Base-by-base conservation (phyloP, 2,113 vertebrate species). In the Labeo rohita region DNA sequence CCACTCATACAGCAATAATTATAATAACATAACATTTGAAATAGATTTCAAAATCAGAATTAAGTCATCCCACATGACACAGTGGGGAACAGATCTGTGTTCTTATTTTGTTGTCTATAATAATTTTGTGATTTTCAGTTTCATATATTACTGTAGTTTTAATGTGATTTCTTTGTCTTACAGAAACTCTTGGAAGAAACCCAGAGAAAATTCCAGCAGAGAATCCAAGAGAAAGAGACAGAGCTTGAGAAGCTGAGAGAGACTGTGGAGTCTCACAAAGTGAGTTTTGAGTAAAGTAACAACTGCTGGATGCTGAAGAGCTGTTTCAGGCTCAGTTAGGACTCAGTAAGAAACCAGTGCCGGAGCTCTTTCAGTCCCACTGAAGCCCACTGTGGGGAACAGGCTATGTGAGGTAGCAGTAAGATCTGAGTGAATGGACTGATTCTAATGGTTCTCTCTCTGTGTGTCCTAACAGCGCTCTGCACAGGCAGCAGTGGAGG, bases 401-500 rank as follows among this genome's bases (percentile, higher is more conserved):
- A 59, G 56, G 2, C 56, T 59, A 7, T 59, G 56, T 59, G 56
- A 50, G 12, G 50, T 3, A 15, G 12, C 50, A 52, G 50, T 52
- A 52, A 52, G 50, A 52, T 12, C 12, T 52, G 50, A 52, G 50
- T 52, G 12, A 52, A 52, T 13, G 54, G 6, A 56, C 54, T 56
- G 16, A 56, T 56, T 56, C 16, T 56, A 16, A 39, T 43, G 66
- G 8, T 8, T 70, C 15, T 70, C 34, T 39, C 36, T 70, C 15
- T 70, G 34, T 70, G 66, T 70, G 66, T 28, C 47, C 84, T 56
- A 56, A 56, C 54, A 88, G 83, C 21, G 73, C 79, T 89, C 88
- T 85, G 85, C 83, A 85, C 72, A 85, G 83, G 11, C 78, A 74
- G 83, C 85, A 83, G 59, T 86, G 80, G 80, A 86, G 45, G 80